Percentiles rank a stretch among this genome's conserved stretches.
Conservation (phyloP, 2,113 vertebrate species). For the Hippolais icterina region DNA sequence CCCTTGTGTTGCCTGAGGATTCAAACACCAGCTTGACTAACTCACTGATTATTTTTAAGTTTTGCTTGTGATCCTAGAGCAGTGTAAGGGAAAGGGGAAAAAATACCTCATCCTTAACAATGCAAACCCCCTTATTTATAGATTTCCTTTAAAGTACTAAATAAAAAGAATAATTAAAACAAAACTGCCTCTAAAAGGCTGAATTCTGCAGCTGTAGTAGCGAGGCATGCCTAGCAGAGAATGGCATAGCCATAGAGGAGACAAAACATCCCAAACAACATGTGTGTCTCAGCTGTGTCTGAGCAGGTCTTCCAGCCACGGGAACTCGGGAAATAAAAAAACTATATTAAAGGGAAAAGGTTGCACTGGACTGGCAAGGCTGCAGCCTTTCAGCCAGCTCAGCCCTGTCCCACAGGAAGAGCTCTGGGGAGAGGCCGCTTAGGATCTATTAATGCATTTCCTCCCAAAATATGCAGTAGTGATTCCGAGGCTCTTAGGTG, state of each 20-base stretch:
- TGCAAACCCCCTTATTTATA: accelerated
- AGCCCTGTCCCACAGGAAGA: too few species aligned
- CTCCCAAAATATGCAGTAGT: not conserved
- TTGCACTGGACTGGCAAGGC: not conserved
- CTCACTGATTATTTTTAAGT: not conserved
- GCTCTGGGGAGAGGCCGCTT: not conserved
- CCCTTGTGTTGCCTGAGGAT: not conserved
- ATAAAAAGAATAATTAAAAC: not conserved
- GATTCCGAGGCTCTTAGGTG: not conserved
- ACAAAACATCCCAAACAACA: not conserved
- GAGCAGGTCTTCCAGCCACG: accelerated
- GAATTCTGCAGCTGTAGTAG: not conserved
- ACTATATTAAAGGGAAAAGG: too few species aligned
- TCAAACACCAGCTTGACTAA: not conserved
- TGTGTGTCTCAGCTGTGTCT: accelerated
- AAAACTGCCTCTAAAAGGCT: not conserved
- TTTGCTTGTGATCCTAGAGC: not conserved
- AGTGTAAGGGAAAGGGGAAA: not conserved
- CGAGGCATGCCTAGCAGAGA: not conserved
- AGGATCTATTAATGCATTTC: accelerated
- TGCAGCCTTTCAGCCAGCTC: not conserved
- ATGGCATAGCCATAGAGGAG: not conserved
- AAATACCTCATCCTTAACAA: not conserved
- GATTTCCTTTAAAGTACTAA: not conserved
- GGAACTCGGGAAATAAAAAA: too few species aligned